phyloP scores from a whole-genome alignment of 2,113 vertebrate genomes.

The Raphicerus campestris region DNA sequence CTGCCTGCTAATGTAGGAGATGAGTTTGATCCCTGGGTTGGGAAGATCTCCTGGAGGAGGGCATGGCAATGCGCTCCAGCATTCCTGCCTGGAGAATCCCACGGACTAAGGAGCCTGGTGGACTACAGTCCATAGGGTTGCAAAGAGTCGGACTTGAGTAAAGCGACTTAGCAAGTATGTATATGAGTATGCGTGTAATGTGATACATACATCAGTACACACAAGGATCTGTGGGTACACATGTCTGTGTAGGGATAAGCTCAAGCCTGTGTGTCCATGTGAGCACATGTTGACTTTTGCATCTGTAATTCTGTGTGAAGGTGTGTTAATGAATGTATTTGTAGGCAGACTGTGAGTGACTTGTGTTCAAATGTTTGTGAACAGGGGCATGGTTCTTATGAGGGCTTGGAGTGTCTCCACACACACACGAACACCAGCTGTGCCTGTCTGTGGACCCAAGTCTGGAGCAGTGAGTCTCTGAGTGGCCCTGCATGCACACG shows the following conservation, averaged over 20 bases:
- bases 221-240: background rate
- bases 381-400: background rate
- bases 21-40: background rate
- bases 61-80: fast-evolving
- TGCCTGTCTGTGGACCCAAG: background rate
- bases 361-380: background rate
- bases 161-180: background rate
- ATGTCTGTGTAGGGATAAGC: background rate
- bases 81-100: background rate
- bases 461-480: background rate
- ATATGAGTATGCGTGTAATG: background rate
- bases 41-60: background rate
- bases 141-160: background rate
- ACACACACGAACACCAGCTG: background rate
- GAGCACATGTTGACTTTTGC: background rate
- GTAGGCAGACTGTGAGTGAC: background rate
- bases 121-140: background rate
- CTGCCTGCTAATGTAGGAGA: background rate
- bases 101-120: background rate
- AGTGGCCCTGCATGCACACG: background rate
- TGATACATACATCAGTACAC: background rate
- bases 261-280: background rate
- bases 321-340: background rate
- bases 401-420: background rate
- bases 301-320: background rate